Conservation (phyloP, 2,113 vertebrate species). For the Notarius quadriscutis region DNA sequence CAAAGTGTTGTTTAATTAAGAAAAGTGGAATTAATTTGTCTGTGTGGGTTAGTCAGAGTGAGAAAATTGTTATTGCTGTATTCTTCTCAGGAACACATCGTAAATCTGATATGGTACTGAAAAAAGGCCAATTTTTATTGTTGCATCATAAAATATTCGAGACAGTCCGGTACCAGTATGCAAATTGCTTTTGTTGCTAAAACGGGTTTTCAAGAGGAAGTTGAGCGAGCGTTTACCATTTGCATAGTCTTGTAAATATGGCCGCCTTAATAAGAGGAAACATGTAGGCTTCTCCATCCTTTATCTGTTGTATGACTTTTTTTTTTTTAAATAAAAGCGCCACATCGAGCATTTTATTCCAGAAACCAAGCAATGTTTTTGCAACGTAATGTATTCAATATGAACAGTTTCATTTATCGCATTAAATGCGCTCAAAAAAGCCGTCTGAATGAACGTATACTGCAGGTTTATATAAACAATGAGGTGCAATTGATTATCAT, state of each 20-base stretch:
- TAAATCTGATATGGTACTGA: background rate
- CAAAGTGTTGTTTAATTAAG: background rate
- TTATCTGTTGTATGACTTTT: background rate
- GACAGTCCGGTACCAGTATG: background rate
- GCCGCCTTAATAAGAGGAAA: background rate
- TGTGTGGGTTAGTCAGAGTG: background rate
- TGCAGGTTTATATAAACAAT: background rate
- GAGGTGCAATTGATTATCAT: background rate
- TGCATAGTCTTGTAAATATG: background rate
- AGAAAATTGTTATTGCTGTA: background rate
- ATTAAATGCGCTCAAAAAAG: background rate
- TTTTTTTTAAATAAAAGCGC: background rate
- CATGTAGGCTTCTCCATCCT: background rate
- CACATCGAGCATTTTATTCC: background rate
- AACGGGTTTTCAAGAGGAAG: background rate
- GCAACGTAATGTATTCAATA: background rate
- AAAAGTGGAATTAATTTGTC: background rate
- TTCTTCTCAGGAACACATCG: background rate
- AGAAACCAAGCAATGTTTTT: background rate
- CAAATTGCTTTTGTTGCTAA: background rate
- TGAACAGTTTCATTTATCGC: background rate
- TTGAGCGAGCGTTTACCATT: background rate
- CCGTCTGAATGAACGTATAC: background rate
- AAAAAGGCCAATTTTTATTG: background rate
- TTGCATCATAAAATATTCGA: background rate